phyloP scores from a whole-genome alignment of 1,140 invertebrate species.

The Periplaneta americana region DNA sequence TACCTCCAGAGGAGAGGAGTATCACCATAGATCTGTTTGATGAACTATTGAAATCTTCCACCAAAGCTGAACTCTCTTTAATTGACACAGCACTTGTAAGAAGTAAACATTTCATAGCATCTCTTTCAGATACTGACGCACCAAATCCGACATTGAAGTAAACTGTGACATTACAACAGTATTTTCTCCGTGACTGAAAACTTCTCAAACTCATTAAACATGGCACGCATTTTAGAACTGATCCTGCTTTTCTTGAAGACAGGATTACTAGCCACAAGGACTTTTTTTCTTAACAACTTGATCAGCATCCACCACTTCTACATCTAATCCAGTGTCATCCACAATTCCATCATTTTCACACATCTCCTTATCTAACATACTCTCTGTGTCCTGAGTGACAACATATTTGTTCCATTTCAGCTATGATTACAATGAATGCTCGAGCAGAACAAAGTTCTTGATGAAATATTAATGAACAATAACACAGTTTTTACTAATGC shows the following conservation, averaged over 20 bases:
- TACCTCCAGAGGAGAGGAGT: slow-evolving; percentile 82
- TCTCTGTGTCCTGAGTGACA: too few species aligned
- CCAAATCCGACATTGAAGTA: slow-evolving; percentile 66
- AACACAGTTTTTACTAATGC: too few species aligned
- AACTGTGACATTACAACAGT: slow-evolving; percentile 85
- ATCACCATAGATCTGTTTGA: slow-evolving; percentile 43
- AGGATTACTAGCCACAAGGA: slow-evolving; percentile 46
- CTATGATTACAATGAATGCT: too few species aligned
- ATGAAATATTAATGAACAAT: too few species aligned
- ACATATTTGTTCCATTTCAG: too few species aligned
- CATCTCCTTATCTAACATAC: slow-evolving; percentile 36
- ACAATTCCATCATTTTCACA: slow-evolving; percentile 31
- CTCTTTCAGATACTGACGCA: slow-evolving; percentile 52
- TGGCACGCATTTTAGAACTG: slow-evolving; percentile 49
- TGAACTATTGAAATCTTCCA: slow-evolving; percentile 66
- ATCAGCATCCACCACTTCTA: slow-evolving; percentile 35
- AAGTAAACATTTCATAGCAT: slow-evolving; percentile 46
- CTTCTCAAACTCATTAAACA: slow-evolving; percentile 30
- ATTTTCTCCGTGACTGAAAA: slow-evolving; percentile 58
- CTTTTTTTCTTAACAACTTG: slow-evolving; percentile 18
- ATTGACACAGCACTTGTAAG: slow-evolving; percentile 63
- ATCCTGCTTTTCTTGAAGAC: slow-evolving; percentile 51
- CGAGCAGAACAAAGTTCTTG: too few species aligned
- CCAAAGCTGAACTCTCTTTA: slow-evolving; percentile 46
- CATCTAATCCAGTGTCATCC: slow-evolving; percentile 32